These are phyloP conservation scores for Drosophila mayri DNA, from an alignment of 1,140 invertebrate species.

Conservation along the genomic window DNA sequence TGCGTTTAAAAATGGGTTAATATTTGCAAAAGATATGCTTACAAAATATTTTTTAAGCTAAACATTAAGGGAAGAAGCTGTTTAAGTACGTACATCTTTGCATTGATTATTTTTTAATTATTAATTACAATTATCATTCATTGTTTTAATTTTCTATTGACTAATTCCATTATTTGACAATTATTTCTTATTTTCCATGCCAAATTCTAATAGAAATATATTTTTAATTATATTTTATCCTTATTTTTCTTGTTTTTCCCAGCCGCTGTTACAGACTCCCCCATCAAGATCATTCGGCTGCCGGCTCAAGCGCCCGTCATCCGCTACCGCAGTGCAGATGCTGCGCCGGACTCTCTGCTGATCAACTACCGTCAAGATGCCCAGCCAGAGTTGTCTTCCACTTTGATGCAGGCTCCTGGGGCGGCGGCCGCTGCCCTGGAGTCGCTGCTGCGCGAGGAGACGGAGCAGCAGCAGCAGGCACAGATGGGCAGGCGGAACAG, in stretches of 20 bases:
- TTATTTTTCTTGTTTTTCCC: neutral
- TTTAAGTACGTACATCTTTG: neutral
- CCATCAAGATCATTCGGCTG: constrained; percentile 79
- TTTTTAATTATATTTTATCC: too few relatives aligned
- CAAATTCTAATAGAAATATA: neutral
- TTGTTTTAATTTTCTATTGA: neutral
- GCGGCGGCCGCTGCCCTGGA: constrained; percentile 67
- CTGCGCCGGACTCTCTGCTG: constrained; percentile 64
- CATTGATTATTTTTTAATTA: neutral
- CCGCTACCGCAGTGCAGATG: constrained; percentile 75
- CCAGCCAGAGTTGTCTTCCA: constrained; percentile 59
- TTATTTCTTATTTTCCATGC: neutral
- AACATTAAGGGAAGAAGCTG: neutral
- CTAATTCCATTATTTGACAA: neutral
- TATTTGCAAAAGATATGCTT: too few relatives aligned
- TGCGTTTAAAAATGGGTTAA: too few relatives aligned
- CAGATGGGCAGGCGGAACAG: constrained; percentile 64
- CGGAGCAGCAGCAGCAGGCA: constrained; percentile 62
- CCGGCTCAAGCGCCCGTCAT: constrained; percentile 78
- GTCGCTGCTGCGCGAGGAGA: constrained; percentile 64
- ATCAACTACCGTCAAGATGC: constrained; percentile 74
- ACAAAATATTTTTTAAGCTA: neutral
- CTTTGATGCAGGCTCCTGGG: constrained; percentile 61
- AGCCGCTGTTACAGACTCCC: constrained; percentile 78
- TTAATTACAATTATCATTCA: neutral